phyloP scores from a whole-genome alignment of 2,797 vertebrate genomes.

The Pseudochirops corinnae region DNA sequence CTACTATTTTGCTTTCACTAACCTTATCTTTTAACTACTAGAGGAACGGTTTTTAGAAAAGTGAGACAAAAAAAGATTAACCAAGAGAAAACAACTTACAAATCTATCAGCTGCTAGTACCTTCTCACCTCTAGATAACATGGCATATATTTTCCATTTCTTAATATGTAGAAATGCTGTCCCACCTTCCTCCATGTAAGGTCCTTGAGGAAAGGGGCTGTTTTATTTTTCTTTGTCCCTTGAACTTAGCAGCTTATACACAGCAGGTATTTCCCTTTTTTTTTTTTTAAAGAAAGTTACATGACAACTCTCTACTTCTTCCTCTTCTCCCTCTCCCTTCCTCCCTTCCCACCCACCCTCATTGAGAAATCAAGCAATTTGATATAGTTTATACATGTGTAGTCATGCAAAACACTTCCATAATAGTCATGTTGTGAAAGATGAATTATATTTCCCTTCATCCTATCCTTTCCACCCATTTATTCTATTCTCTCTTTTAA shows the following conservation, averaged over 20 bases:
- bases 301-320: too few species aligned
- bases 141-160: not conserved
- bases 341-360: too few species aligned
- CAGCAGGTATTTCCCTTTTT: not conserved
- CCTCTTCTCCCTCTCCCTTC: too few species aligned
- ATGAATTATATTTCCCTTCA: too few species aligned
- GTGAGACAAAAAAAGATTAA: not conserved
- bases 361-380: too few species aligned
- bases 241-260: not conserved
- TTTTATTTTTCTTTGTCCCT: not conserved
- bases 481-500: too few species aligned
- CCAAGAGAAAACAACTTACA: not conserved
- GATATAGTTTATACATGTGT: too few species aligned
- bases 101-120: not conserved
- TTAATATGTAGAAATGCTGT: not conserved
- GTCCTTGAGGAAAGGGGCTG: not conserved
- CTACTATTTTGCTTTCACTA: conserved; percentile 39
- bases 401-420: too few species aligned
- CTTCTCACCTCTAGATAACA: not conserved
- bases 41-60: not conserved
- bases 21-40: conserved; percentile 44
- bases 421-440: too few species aligned
- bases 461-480: too few species aligned
- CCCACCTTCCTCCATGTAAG: not conserved
- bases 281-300: too few species aligned